These are phyloP conservation scores for Leucozona laternaria DNA, from an alignment of 2,888 invertebrate species.

Conservation along the genomic window DNA sequence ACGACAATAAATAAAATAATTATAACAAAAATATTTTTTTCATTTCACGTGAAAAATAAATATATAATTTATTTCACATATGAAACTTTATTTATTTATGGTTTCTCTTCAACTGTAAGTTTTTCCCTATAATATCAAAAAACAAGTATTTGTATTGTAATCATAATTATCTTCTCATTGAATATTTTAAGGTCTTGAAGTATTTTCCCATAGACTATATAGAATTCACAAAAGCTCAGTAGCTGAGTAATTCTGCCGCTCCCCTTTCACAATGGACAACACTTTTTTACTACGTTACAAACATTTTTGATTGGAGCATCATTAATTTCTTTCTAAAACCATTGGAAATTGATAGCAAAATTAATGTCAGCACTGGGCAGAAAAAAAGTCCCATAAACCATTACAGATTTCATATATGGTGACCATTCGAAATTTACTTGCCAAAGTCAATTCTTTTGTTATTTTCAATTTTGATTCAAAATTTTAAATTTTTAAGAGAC, in stretches of 20 bases:
- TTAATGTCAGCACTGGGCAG: constrained; percentile 57
- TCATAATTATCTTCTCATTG: no score
- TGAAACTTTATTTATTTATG: no score
- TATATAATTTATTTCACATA: no score
- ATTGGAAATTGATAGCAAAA: constrained; percentile 63
- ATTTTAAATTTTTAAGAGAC: no score
- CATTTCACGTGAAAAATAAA: no score
- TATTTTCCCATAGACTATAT: constrained; percentile 26
- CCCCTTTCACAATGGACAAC: constrained; percentile 8
- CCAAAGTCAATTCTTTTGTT: no score
- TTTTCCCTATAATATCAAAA: no score
- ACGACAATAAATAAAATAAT: no score
- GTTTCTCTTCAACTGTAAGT: no score
- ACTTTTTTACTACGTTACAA: not conserved
- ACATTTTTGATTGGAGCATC: constrained; percentile 27
- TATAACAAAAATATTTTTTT: no score
- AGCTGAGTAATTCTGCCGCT: not conserved
- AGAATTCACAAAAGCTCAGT: not conserved
- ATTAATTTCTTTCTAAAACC: constrained; percentile 70
- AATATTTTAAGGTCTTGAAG: not conserved
- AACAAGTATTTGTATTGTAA: no score
- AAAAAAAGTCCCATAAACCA: constrained; percentile 11
- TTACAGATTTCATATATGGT: not conserved
- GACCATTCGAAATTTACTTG: not conserved
- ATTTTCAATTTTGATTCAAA: no score